Evolutionary conservation across 2,797 vertebrate genomes (phyloP).

Genomic region (Thalassophryne amazonica): DNA sequence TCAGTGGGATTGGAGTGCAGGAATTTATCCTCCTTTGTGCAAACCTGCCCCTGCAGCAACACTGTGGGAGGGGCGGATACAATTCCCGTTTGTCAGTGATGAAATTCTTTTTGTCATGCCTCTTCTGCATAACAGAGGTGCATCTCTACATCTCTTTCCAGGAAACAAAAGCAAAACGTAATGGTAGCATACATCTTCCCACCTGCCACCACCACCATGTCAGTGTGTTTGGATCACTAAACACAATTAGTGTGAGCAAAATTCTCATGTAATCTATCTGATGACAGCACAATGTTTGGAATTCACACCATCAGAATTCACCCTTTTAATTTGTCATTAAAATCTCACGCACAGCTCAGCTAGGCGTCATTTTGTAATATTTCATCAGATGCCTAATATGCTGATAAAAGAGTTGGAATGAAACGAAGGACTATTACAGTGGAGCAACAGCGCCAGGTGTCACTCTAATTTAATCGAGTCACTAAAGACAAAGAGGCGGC

Average conservation of each 20-base stretch:
- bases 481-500: slow-evolving; percentile 63
- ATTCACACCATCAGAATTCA: slow-evolving; percentile 37
- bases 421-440: slow-evolving; percentile 49
- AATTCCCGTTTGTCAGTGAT: slow-evolving; percentile 70
- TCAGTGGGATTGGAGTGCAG: slow-evolving; percentile 52
- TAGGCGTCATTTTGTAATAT: slow-evolving; percentile 42
- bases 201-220: slow-evolving; percentile 22
- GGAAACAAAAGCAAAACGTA: too few relatives aligned
- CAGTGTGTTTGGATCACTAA: slow-evolving; percentile 28
- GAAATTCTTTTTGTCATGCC: slow-evolving; percentile 71
- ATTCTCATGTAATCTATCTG: slow-evolving; percentile 25
- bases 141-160: too few relatives aligned
- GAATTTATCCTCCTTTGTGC: slow-evolving; percentile 55
- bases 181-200: too few relatives aligned
- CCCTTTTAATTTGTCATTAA: slow-evolving; percentile 50
- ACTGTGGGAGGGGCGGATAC: slow-evolving; percentile 57
- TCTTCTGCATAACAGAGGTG: slow-evolving; percentile 74
- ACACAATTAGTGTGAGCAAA: slow-evolving; percentile 37
- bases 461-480: slow-evolving; percentile 62
- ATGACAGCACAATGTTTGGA: slow-evolving; percentile 22
- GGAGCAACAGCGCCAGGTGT: slow-evolving; percentile 56
- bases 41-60: slow-evolving; percentile 54
- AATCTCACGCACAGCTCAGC: slow-evolving; percentile 25
- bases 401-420: slow-evolving; percentile 52
- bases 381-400: slow-evolving; percentile 57